Conservation (phyloP, 2,797 vertebrate genomes). For the Notolabrus celidotus region DNA sequence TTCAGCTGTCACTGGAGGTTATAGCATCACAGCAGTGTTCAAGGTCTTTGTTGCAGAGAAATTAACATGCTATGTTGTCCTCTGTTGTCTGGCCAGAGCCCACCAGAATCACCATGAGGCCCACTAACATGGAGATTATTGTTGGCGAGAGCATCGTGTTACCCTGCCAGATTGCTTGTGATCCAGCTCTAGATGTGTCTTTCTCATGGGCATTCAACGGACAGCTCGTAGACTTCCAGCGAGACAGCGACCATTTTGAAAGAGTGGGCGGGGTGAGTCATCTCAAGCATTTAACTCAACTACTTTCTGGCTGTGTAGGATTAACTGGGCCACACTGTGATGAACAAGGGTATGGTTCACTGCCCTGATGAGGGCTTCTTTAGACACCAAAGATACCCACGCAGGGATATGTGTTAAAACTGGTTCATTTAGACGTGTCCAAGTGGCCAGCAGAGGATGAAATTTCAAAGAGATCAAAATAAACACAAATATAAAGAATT, state of each 20-base stretch:
- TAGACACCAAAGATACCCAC: conserved; percentile 42
- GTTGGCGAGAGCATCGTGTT: conserved; percentile 95
- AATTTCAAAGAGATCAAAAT: conserved; percentile 30
- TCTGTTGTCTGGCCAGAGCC: conserved; percentile 88
- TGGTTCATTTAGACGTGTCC: too few relatives aligned
- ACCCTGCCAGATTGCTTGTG: conserved; percentile 94
- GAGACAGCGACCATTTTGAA: conserved; percentile 91
- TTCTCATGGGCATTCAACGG: conserved; percentile 98
- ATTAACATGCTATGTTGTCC: conserved; percentile 67
- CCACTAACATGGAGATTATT: conserved; percentile 94
- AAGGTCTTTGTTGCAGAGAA: conserved; percentile 50
- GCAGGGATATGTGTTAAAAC: conserved; percentile 24
- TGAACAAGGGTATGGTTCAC: conserved; percentile 49
- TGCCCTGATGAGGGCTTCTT: conserved; percentile 46
- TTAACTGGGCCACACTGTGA: conserved; percentile 66
- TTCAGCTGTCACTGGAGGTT: conserved; percentile 28
- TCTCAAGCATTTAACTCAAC: conserved; percentile 51
- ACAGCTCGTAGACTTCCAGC: conserved; percentile 89
- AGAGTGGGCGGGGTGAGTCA: conserved; percentile 95
- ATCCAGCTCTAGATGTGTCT: conserved; percentile 91
- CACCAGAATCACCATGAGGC: conserved; percentile 93
- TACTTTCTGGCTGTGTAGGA: conserved; percentile 57
- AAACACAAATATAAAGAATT: not conserved
- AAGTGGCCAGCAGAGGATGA: conserved; percentile 18
- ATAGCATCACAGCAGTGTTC: conserved; percentile 38